Base-by-base conservation (phyloP, 1,140 invertebrate genomes). In the Plectus sambesii region DNA sequence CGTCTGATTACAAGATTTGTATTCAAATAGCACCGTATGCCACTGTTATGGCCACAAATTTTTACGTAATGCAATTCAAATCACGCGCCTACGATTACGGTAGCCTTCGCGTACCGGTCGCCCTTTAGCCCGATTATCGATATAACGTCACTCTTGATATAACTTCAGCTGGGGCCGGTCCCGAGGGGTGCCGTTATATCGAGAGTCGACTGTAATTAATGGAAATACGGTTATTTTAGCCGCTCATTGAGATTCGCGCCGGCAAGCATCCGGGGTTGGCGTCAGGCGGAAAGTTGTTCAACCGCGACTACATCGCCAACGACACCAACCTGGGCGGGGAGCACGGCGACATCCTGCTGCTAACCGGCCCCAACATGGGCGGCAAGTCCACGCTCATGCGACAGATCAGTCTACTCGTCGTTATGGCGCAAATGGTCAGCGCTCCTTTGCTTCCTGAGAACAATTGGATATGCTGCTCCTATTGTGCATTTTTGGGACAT, bases 381-480 rank as follows among this genome's bases (percentile, higher is more conserved):
- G 92, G 90, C 57, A 98, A 97, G 74, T 94, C 88, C 17, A 97
- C 92, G 1, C 73, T 96, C 4, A 96, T 97, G 90, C 72, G 90
- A 37, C 89, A 96, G 75, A 77, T 87, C 39, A 90, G 86, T 1
- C 70, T 94, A 0, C 75, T 96, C 19, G 78, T 80, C 0, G 80
- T 97, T 12, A 80, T 97, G 76, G 83, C 89, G 4, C 92, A 98
- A 73, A 80, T 96, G 71, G 88, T 92, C 74, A 75, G 65, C 55
- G 40, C n/a, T n/a, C n/a, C n/a, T n/a, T n/a, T n/a, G n/a, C n/a
- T n/a, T 33, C 12, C 12, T n/a, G n/a, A n/a, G 30, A n/a, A 12
- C 30, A 33, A n/a, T 33, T n/a, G 30, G n/a, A n/a, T n/a, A n/a
- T n/a, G 35, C 26, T 3, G 19, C 5, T 25, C 2, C 52, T 20